phyloP scores from a whole-genome alignment of 2,797 vertebrate genomes.

The Enteromius fasciolatus region DNA sequence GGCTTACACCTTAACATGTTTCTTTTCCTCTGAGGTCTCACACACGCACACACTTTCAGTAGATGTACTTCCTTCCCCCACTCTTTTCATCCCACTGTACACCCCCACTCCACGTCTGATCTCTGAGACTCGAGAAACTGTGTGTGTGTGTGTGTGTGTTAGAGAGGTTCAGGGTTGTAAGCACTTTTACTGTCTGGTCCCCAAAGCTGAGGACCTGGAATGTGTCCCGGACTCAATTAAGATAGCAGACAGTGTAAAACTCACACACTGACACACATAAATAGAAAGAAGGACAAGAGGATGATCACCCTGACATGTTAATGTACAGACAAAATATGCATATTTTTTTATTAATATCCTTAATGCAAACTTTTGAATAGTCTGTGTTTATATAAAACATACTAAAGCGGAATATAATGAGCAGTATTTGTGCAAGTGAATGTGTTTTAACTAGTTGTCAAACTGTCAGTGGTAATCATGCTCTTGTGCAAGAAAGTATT shows the following conservation, averaged over 20 bases:
- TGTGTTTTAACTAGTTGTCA: not conserved
- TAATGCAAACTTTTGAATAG: not conserved
- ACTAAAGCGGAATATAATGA: not conserved
- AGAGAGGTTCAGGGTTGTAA: constrained; percentile 60
- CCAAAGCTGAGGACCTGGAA: constrained; percentile 38
- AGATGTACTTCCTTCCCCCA: not conserved
- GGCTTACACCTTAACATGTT: not conserved
- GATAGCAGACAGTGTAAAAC: constrained; percentile 23
- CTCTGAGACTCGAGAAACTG: not conserved
- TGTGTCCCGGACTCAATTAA: constrained; percentile 33
- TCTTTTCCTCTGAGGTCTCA: constrained; percentile 1
- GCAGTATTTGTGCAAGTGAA: not conserved
- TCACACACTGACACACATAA: not conserved
- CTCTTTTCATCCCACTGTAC: constrained; percentile 25
- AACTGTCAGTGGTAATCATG: not conserved
- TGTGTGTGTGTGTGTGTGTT: constrained; percentile 9
- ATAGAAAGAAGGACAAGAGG: not conserved
- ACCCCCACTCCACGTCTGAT: constrained; percentile 4
- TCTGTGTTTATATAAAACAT: not conserved
- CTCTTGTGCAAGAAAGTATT: not conserved
- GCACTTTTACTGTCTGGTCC: constrained; percentile 62
- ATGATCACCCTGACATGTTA: constrained; percentile 7
- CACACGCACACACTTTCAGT: constrained; percentile 17
- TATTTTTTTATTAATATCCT: too few relatives aligned
- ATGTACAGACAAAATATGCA: constrained; percentile 3